Evolutionary conservation across 2,113 vertebrate species (phyloP), one percentile per base, ranked within the genome.

Genomic region (Plotosus lineatus): DNA sequence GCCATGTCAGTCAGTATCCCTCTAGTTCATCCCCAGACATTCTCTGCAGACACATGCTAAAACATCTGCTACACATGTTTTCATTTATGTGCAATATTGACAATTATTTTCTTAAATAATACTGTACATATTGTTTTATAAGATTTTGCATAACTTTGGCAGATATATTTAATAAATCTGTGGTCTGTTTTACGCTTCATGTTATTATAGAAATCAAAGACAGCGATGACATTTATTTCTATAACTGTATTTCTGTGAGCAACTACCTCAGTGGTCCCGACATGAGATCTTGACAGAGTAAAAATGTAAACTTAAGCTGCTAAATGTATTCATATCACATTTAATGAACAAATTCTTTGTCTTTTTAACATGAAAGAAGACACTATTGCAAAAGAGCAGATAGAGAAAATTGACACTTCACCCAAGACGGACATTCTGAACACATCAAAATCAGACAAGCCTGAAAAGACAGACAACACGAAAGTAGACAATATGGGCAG

Each of bases 311-410:
- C 63, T 5, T 77, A 60, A 77, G 38, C 40, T 61, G 21, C 6
- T 55, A 61, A 17, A 42, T 55, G 28, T 36, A 53, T 69, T 12
- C 14, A 42, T 0, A 15, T 33, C 7, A 40, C 28, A 75, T 66
- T 76, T 56, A 9, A 79, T 69, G 48, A 75, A 44, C 23, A 61
- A 3, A 3, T 81, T 53, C 28, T 56, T 84, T 80, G 75, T 63
- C 48, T 65, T 87, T 51, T 21, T 38, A 12, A 86, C 93, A 92
- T 90, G 77, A 94, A 93, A 89, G 71, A 86, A 44, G 92, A 93
- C 77, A 91, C 92, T 75, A 90, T 88, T 76, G 89, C 88, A 75
- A 92, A 91, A 36, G 80, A 80, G 9, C 79, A 82, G 75, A 69
- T 53, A 44, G 81, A 79, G 61, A 85, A 85, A 50, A 19, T 66